Conservation (phyloP, 2,888 invertebrate genomes). For the Hirtodrosophila alboralis region DNA sequence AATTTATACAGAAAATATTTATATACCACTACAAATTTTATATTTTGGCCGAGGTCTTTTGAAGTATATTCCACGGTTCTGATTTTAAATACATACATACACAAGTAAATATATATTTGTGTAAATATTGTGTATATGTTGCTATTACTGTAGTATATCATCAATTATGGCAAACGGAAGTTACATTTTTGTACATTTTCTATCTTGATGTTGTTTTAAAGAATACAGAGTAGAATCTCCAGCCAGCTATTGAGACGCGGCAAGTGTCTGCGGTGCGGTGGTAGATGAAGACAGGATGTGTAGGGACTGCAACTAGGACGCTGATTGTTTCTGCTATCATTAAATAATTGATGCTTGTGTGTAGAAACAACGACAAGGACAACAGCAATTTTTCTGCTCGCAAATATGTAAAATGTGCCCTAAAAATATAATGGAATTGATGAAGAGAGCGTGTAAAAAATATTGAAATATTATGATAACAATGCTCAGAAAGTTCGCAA, state of each 20-base stretch:
- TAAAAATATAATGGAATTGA: conserved; percentile 9
- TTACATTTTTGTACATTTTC: conserved; percentile 56
- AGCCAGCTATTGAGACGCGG: conserved; percentile 38
- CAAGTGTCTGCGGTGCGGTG: conserved; percentile 19
- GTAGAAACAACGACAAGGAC: conserved; percentile 35
- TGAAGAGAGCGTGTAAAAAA: conserved; percentile 17
- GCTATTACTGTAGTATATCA: conserved; percentile 53
- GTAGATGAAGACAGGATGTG: conserved; percentile 1
- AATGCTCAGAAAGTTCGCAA: conserved; percentile 7
- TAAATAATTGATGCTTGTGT: conserved; percentile 66
- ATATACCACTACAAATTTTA: no score
- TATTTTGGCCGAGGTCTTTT: no score
- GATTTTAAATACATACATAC: no score
- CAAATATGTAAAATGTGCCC: conserved; percentile 12
- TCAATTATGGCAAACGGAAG: conserved; percentile 78
- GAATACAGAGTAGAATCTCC: conserved; percentile 20
- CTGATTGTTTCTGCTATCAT: conserved; percentile 46
- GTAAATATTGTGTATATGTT: background rate
- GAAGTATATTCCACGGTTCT: conserved; percentile 19
- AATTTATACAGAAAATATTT: no score
- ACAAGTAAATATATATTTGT: conserved; percentile 1
- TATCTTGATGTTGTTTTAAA: conserved; percentile 62
- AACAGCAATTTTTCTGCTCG: conserved; percentile 4
- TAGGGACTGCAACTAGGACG: conserved; percentile 16
- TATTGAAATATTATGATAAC: conserved; percentile 42